Conservation (phyloP, 2,888 invertebrate genomes). For the Malacosoma neustria region DNA sequence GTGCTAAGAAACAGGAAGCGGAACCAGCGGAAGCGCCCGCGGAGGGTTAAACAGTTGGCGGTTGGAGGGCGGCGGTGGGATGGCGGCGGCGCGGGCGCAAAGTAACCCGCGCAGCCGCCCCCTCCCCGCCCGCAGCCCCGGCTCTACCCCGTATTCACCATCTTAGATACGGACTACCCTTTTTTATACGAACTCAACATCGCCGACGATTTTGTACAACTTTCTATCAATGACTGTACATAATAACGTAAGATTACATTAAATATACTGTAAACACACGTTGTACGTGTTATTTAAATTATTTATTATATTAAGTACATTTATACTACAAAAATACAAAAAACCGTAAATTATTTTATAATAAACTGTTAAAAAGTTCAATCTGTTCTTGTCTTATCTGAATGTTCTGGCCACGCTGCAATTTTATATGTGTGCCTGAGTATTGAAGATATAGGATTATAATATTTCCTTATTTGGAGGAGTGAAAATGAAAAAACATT, state of each 20-base stretch:
- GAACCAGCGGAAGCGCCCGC: slow-evolving; percentile 42
- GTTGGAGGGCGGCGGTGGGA: slow-evolving; percentile 15
- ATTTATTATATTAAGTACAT: slow-evolving; percentile 63
- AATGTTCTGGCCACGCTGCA: no score
- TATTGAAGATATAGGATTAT: no score
- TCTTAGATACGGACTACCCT: slow-evolving; percentile 58
- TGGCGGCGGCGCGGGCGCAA: slow-evolving; percentile 15
- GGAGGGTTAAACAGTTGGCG: slow-evolving; percentile 36
- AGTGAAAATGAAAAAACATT: no score
- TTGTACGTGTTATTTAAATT: slow-evolving; percentile 69
- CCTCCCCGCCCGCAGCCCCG: slow-evolving; percentile 23
- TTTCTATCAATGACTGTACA: slow-evolving; percentile 63
- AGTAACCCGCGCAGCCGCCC: slow-evolving; percentile 17
- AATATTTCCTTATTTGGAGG: no score
- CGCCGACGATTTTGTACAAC: slow-evolving; percentile 55
- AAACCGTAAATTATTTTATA: slow-evolving; percentile 68
- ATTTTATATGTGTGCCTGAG: no score
- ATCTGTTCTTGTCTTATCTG: slow-evolving; percentile 44
- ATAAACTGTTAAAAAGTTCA: slow-evolving; percentile 63
- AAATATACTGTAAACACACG: slow-evolving; percentile 68
- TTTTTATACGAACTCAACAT: slow-evolving; percentile 60
- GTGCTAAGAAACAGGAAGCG: slow-evolving; percentile 26
- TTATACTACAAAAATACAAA: slow-evolving; percentile 66
- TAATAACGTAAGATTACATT: slow-evolving; percentile 70
- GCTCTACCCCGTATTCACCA: slow-evolving; percentile 46